Evolutionary conservation across 2,113 vertebrate species (phyloP), one percentile per base, ranked within the genome.

Genomic region (Murina feae): DNA sequence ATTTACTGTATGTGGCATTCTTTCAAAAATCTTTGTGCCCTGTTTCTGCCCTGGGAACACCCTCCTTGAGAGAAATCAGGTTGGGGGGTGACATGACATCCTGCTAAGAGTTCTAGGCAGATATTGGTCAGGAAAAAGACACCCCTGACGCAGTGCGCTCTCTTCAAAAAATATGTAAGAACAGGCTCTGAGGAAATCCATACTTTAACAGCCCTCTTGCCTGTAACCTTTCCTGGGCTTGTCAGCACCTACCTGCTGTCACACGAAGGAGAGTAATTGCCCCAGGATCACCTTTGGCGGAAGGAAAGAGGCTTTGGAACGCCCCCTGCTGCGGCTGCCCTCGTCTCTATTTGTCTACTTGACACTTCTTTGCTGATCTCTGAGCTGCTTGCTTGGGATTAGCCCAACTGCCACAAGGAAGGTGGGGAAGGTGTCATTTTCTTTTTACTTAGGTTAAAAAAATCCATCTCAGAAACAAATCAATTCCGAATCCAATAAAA

Each of bases 401-500:
- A 75, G 76, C 66, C 71, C 10, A 16, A 9, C 9, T 30, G 9
- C 14, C n/a, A 49, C 93, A 94, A 58, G 89, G 69, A 89, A 68
- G 58, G 35, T 42, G 65, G 63, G 89, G 58, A 89, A 63, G 51
- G 32, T 53, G 69, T 76, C 69, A 75, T 89, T 94, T 89, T 90
- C 74, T 80, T 83, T 83, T 74, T 20, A 90, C 63, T 82, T 47
- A 35, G 49, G 86, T 79, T 92, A 72, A 96, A 87, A 93, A 93
- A 86, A 89, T 81, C 75, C 11, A 68, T 90, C 78, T 93, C 86
- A 35, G 69, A 94, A 81, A 86, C 51, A 96, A 76, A 85, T 93
- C 83, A 87, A 81, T 94, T 87, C 71, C 13, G 89, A 96, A 84
- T 60, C 42, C 79, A 94, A 35, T 81, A 94, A 83, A 71, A 88